Evolutionary conservation across 2,113 vertebrate species (phyloP).

Genomic region (Lynx canadensis): DNA sequence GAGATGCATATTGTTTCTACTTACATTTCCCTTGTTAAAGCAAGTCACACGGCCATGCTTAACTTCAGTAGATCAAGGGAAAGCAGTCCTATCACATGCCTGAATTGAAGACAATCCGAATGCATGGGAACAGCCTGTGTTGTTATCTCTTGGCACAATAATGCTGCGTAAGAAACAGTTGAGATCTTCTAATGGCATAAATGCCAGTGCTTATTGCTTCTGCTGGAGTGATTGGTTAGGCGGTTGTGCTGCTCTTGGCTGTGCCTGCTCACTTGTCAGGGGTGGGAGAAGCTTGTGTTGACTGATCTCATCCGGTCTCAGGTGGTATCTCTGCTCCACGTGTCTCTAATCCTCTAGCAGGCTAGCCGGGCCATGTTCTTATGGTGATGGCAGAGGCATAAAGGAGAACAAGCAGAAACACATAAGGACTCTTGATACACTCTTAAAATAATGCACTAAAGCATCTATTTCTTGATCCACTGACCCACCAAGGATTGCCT

Average conservation of each 20-base stretch:
- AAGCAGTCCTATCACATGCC: neutral
- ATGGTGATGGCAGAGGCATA: neutral
- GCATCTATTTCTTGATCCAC: neutral
- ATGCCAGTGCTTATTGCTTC: neutral
- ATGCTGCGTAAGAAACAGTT: neutral
- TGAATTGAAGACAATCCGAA: neutral
- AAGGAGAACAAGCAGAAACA: neutral
- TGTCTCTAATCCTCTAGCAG: neutral
- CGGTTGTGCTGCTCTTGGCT: neutral
- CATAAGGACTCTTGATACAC: neutral
- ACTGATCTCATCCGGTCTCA: neutral
- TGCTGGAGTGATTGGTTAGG: neutral
- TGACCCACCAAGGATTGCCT: neutral
- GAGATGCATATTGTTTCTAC: neutral
- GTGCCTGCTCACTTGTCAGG: fast-evolving
- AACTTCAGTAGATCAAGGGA: neutral
- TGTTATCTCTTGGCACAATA: neutral
- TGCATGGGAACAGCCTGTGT: neutral
- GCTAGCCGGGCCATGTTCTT: neutral
- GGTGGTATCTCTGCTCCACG: neutral
- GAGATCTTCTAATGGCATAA: neutral
- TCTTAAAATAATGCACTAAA: neutral
- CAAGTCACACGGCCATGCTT: neutral
- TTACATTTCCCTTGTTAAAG: neutral
- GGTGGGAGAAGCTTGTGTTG: neutral